phyloP scores from a whole-genome alignment of 2,888 invertebrate genomes.

The Lycia hirtaria region DNA sequence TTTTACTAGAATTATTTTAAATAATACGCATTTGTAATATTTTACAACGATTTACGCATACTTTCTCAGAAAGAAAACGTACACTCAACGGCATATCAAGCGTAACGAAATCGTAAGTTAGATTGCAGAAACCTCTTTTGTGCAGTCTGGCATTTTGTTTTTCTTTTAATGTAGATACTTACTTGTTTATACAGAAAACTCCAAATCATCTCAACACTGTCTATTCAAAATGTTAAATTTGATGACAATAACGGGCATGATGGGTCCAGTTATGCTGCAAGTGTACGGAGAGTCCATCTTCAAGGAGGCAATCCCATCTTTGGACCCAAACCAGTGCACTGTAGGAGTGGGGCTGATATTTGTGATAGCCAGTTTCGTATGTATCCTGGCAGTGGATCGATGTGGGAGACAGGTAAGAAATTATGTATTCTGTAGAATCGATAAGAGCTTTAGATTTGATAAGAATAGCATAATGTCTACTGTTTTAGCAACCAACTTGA shows the following conservation, averaged over 20 bases:
- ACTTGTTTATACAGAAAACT: constrained; percentile 55
- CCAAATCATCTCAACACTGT: constrained; percentile 59
- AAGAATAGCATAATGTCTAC: neutral
- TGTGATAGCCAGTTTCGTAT: constrained; percentile 58
- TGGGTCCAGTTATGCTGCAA: constrained; percentile 71
- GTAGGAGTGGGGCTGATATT: constrained; percentile 67
- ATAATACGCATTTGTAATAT: too few relatives aligned
- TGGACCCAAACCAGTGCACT: constrained; percentile 70
- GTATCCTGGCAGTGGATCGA: constrained; percentile 60
- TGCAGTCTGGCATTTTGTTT: too few relatives aligned
- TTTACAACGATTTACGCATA: too few relatives aligned
- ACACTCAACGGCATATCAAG: too few relatives aligned
- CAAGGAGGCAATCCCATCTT: constrained; percentile 68
- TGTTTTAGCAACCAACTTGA: neutral
- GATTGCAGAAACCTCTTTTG: too few relatives aligned
- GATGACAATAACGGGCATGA: constrained; percentile 62
- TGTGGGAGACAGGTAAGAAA: constrained; percentile 68
- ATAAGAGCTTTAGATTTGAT: too few relatives aligned
- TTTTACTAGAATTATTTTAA: too few relatives aligned
- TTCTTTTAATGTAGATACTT: too few relatives aligned
- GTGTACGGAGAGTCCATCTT: constrained; percentile 74
- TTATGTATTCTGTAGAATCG: too few relatives aligned
- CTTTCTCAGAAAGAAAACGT: too few relatives aligned
- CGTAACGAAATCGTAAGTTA: too few relatives aligned
- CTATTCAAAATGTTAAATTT: constrained; percentile 50